Conservation (phyloP, 2,113 vertebrate genomes). For the Petromus typicus region DNA sequence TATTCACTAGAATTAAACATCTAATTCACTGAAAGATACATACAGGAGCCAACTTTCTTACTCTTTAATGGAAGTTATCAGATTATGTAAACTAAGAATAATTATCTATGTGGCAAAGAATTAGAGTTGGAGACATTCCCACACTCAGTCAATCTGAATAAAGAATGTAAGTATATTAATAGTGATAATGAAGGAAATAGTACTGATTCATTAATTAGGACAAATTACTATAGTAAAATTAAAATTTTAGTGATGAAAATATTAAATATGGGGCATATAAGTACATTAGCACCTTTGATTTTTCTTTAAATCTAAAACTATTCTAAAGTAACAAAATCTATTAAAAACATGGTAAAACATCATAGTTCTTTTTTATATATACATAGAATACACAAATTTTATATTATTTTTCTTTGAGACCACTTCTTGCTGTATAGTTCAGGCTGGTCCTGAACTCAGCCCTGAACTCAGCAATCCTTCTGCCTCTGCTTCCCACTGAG, state of each 20-base stretch:
- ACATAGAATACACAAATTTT: not conserved
- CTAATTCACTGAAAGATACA: not conserved
- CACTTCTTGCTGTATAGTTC: no score
- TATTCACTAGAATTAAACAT: not conserved
- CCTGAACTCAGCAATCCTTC: no score
- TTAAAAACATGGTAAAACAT: not conserved
- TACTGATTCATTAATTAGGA: not conserved
- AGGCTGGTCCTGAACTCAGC: no score
- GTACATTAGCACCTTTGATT: not conserved
- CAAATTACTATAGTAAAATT: not conserved
- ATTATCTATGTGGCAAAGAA: not conserved
- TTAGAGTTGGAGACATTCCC: not conserved
- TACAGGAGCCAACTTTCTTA: not conserved
- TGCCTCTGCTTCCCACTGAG: no score
- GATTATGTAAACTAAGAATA: not conserved
- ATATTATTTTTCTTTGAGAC: no score
- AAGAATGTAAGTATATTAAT: not conserved
- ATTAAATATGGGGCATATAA: not conserved
- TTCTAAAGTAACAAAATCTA: slow-evolving; percentile 14
- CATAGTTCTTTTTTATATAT: not conserved
- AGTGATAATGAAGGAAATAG: not conserved
- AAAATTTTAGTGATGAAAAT: slow-evolving; percentile 2
- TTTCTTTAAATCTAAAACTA: not conserved
- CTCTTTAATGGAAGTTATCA: not conserved
- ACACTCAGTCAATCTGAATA: not conserved